Percentiles rank a stretch among this genome's conserved stretches.
These are phyloP conservation scores for Dermatemys mawii DNA, from an alignment of 2,113 vertebrate species.

Conservation along the genomic window DNA sequence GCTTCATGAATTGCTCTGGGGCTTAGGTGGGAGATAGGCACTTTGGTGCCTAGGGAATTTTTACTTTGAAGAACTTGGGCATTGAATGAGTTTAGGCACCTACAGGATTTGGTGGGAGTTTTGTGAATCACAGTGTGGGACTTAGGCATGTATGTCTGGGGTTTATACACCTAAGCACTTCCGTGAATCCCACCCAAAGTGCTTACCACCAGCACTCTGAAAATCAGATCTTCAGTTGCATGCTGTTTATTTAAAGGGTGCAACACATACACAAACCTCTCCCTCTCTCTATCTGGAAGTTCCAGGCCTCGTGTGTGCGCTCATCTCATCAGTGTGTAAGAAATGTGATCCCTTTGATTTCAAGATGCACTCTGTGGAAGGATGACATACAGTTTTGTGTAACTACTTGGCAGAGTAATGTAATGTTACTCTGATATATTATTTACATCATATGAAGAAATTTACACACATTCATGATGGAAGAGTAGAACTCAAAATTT, in stretches of 20 bases:
- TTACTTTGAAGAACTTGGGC: too few relatives aligned
- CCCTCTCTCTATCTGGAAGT: not conserved
- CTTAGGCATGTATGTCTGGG: not conserved
- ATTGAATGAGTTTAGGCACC: not conserved
- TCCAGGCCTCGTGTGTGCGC: not conserved
- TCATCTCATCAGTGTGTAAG: not conserved
- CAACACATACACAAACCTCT: not conserved
- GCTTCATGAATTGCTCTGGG: too few relatives aligned
- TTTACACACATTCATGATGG: not conserved
- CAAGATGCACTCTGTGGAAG: not conserved
- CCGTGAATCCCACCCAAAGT: not conserved
- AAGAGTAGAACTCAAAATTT: not conserved
- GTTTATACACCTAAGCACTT: not conserved
- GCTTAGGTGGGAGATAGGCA: too few relatives aligned
- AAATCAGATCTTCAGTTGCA: not conserved
- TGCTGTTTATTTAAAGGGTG: not conserved
- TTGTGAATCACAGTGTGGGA: not conserved
- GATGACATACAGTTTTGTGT: not conserved
- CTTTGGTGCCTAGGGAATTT: too few relatives aligned
- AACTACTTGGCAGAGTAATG: not conserved
- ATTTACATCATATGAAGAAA: not conserved
- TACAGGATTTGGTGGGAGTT: not conserved
- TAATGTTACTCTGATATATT: not conserved
- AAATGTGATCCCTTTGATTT: accelerated
- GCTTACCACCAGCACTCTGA: not conserved